These are phyloP conservation scores for Brachionus angularis DNA, from an alignment of 1,140 invertebrate genomes.

Conservation along the genomic window DNA sequence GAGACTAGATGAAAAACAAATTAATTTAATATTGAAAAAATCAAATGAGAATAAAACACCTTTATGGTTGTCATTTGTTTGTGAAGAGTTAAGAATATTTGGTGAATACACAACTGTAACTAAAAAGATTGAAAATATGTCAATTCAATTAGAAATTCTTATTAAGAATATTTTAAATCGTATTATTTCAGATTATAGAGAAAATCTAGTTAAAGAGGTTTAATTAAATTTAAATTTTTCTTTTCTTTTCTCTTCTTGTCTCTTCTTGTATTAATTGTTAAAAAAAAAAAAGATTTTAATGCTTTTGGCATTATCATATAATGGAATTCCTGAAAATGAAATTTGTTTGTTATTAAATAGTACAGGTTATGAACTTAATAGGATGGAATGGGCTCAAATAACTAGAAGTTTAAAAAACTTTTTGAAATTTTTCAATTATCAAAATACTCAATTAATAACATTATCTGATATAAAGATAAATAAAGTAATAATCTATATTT, in stretches of 20 bases:
- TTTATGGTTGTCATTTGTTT: constrained; percentile 52
- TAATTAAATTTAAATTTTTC: background rate
- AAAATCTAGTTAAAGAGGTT: constrained; percentile 38
- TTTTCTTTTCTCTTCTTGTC: no score
- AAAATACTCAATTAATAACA: background rate
- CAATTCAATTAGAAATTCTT: constrained; percentile 48
- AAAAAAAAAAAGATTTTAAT: no score
- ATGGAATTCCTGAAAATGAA: constrained; percentile 25
- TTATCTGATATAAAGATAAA: no score
- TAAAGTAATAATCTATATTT: no score
- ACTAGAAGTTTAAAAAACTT: constrained; percentile 7
- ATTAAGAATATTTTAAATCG: constrained; percentile 49
- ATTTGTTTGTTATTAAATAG: background rate
- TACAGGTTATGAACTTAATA: constrained; percentile 5
- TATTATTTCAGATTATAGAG: constrained; percentile 49
- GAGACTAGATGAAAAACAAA: constrained; percentile 51
- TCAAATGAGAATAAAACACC: constrained; percentile 49
- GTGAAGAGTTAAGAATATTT: constrained; percentile 54
- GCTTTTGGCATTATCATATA: background rate
- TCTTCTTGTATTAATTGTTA: no score
- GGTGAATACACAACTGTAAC: constrained; percentile 53
- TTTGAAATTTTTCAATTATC: background rate
- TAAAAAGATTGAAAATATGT: constrained; percentile 49
- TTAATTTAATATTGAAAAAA: constrained; percentile 48
- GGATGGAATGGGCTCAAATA: constrained; percentile 26